These are phyloP conservation scores for Acrocyrtus sp. DNA, from an alignment of 2,888 invertebrate species.

Conservation along the genomic window DNA sequence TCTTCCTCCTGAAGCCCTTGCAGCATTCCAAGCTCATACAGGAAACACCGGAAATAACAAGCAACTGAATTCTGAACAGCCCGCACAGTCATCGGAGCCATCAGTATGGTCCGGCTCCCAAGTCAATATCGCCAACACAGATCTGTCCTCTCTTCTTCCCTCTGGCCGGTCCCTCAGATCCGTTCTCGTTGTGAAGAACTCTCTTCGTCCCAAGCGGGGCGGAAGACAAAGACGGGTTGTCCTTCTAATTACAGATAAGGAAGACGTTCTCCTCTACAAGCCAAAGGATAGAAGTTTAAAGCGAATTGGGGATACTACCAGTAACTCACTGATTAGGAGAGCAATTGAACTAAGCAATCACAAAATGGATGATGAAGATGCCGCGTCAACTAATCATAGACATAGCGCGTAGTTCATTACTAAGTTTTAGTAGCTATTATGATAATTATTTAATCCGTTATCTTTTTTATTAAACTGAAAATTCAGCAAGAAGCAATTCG, in stretches of 20 bases:
- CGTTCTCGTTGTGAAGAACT: constrained; percentile 67
- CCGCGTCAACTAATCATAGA: neutral
- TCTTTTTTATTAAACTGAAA: no score
- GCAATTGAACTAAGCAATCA: constrained; percentile 47
- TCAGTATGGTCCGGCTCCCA: constrained; percentile 40
- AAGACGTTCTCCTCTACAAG: constrained; percentile 41
- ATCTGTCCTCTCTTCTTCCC: constrained; percentile 38
- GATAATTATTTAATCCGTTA: no score
- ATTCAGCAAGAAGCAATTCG: no score
- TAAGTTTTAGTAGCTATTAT: no score
- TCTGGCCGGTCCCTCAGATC: constrained; percentile 64
- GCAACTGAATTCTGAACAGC: neutral
- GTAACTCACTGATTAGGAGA: constrained; percentile 40
- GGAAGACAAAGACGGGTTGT: constrained; percentile 46
- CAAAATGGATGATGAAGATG: constrained; percentile 41
- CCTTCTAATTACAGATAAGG: constrained; percentile 41
- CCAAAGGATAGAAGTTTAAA: constrained; percentile 43
- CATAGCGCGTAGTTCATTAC: neutral
- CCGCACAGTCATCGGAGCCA: constrained; percentile 19
- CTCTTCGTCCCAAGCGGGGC: constrained; percentile 50
- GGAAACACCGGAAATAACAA: constrained; percentile 17
- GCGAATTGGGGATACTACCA: constrained; percentile 35
- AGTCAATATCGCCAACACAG: constrained; percentile 28
- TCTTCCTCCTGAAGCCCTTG: constrained; percentile 60
- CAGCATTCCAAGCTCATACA: constrained; percentile 54